Conservation (phyloP, 2,888 invertebrate genomes). For the Coremacera marginata region DNA sequence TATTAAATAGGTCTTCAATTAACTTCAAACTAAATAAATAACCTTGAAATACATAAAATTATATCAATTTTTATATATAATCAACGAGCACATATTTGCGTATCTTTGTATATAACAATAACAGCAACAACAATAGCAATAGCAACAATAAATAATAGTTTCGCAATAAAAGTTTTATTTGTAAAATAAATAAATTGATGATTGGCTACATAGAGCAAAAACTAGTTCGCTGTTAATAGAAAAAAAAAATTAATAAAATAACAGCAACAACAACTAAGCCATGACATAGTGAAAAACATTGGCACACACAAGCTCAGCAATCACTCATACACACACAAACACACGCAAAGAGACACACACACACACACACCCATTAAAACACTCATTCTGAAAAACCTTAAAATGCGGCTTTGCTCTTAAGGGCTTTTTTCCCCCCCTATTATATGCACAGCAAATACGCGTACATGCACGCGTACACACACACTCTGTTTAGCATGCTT, state of each 20-base stretch:
- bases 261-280: not conserved
- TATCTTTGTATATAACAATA: not conserved
- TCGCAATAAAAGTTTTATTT: constrained; percentile 4
- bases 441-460: not conserved
- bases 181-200: constrained; percentile 20
- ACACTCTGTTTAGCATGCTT: not conserved
- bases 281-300: not conserved
- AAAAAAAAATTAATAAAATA: not conserved
- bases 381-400: not conserved
- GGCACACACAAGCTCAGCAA: not conserved
- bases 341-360: not conserved
- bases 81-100: not conserved
- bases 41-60: not conserved
- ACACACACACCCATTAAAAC: not conserved
- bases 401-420: constrained; percentile 2
- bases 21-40: not conserved
- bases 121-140: not conserved
- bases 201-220: constrained; percentile 2
- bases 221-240: not conserved
- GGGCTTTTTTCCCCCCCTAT: not conserved
- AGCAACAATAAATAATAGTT: not conserved
- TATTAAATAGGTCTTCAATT: no score
- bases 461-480: not conserved
- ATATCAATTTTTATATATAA: not conserved
- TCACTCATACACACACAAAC: not conserved